Evolutionary conservation across 2,113 vertebrate species (phyloP).

Genomic region (Brachirus orientalis): DNA sequence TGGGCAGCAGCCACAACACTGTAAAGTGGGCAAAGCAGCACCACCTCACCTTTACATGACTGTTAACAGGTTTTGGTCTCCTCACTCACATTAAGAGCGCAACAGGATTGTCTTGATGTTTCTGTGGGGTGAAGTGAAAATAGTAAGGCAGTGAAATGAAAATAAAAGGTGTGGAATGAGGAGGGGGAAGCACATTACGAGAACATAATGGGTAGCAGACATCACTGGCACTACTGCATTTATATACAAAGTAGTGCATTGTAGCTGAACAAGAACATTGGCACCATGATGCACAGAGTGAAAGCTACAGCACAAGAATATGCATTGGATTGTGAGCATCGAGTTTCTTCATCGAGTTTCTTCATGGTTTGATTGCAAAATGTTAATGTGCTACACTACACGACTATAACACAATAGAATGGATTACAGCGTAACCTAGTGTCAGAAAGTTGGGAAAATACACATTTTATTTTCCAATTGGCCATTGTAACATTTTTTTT

Average conservation of each 20-base stretch:
- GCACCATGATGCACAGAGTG: constrained; percentile 15
- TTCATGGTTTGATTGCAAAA: not conserved
- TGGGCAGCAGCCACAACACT: not conserved
- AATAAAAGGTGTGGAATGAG: constrained; percentile 32
- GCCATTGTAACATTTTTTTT: too few relatives aligned
- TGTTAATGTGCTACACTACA: not conserved
- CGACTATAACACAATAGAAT: not conserved
- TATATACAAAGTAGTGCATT: constrained; percentile 13
- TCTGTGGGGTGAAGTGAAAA: constrained; percentile 20
- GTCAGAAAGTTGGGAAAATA: too few relatives aligned
- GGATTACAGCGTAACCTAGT: too few relatives aligned
- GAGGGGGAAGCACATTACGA: constrained; percentile 1
- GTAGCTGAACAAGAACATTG: constrained; percentile 8
- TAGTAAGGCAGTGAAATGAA: constrained; percentile 11
- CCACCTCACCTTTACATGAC: not conserved
- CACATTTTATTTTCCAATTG: too few relatives aligned
- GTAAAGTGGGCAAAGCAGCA: constrained; percentile 14
- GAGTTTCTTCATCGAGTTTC: not conserved
- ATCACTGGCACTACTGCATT: constrained; percentile 3
- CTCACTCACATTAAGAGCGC: not conserved
- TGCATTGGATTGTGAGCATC: too few relatives aligned
- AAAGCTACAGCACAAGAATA: constrained; percentile 4
- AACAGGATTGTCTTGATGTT: constrained; percentile 7
- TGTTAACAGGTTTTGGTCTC: constrained; percentile 1
- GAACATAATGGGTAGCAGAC: constrained; percentile 6